Conservation (phyloP, 2,797 vertebrate genomes). For the Squalus acanthias region DNA sequence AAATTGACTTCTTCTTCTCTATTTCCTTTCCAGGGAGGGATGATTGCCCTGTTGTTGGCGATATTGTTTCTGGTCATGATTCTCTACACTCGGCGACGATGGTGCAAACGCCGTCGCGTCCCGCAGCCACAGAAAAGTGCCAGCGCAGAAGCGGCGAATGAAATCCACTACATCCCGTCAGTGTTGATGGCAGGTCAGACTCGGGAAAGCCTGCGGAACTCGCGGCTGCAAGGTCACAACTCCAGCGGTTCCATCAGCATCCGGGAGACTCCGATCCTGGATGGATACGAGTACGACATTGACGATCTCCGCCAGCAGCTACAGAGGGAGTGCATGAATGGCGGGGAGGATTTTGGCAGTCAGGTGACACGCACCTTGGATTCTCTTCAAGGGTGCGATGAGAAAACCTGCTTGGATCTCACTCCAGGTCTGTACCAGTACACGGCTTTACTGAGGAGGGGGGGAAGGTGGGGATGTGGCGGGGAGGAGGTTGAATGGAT, state of each 20-base stretch:
- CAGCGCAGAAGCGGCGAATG: slow-evolving; percentile 92
- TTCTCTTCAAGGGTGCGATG: slow-evolving; percentile 92
- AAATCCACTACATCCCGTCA: slow-evolving; percentile 98
- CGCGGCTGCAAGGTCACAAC: slow-evolving; percentile 87
- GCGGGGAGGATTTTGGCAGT: slow-evolving; percentile 90
- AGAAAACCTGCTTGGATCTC: slow-evolving; percentile 91
- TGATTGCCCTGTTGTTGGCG: slow-evolving; percentile 94
- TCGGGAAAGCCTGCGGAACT: slow-evolving; percentile 88
- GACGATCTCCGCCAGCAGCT: slow-evolving; percentile 92
- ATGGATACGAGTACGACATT: slow-evolving; percentile 96
- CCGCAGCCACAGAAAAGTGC: slow-evolving; percentile 97
- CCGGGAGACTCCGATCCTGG: slow-evolving; percentile 91
- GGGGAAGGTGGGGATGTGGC: not conserved
- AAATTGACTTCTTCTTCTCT: not conserved
- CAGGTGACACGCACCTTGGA: slow-evolving; percentile 93
- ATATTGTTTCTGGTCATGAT: slow-evolving; percentile 94
- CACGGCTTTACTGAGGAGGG: not conserved
- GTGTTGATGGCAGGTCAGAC: slow-evolving; percentile 93
- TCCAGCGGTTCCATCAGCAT: slow-evolving; percentile 94
- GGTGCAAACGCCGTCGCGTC: slow-evolving; percentile 93
- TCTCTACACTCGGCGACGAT: slow-evolving; percentile 89
- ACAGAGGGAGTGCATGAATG: slow-evolving; percentile 96
- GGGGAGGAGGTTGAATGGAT: not conserved
- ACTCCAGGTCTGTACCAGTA: slow-evolving; percentile 68
- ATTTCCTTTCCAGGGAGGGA: slow-evolving; percentile 73